Conservation (phyloP, 2,888 invertebrate genomes). For the Troides oblongomaculatus region DNA sequence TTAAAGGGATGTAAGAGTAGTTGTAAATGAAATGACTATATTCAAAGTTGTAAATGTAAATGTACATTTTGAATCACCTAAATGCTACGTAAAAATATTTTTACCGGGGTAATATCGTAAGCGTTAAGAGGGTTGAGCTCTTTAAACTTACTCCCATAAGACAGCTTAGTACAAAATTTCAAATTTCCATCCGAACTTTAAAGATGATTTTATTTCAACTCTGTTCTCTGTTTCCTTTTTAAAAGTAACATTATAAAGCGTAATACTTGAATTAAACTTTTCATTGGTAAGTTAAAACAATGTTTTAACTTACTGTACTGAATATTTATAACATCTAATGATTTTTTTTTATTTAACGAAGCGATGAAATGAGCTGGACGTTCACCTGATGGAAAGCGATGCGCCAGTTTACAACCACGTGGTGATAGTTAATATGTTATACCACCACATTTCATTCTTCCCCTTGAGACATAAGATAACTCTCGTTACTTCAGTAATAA, state of each 20-base stretch:
- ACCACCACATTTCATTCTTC: no score
- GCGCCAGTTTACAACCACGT: no score
- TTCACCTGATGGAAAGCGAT: no score
- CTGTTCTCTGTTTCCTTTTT: constrained; percentile 4
- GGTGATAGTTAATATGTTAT: no score
- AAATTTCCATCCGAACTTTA: constrained; percentile 21
- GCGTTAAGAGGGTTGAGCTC: constrained; percentile 25
- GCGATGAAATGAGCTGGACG: no score
- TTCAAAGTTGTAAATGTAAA: constrained; percentile 13
- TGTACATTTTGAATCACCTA: constrained; percentile 2
- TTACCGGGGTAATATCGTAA: constrained; percentile 20
- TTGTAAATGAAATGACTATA: constrained; percentile 2
- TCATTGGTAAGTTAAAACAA: neutral
- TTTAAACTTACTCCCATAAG: constrained; percentile 28
- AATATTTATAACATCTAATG: no score
- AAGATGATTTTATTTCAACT: constrained; percentile 17
- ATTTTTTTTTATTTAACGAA: no score
- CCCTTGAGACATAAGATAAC: no score
- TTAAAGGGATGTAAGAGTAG: neutral
- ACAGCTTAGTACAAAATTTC: constrained; percentile 24
- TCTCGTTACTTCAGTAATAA: neutral
- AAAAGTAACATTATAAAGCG: neutral
- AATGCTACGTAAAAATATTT: constrained; percentile 17
- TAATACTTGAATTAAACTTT: neutral
- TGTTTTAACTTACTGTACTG: no score